A percentile compares a stretch with the other conserved stretches of the same genome.
These are phyloP conservation scores for Heterodera schachtii DNA, from an alignment of 1,140 invertebrate genomes.

Conservation along the genomic window DNA sequence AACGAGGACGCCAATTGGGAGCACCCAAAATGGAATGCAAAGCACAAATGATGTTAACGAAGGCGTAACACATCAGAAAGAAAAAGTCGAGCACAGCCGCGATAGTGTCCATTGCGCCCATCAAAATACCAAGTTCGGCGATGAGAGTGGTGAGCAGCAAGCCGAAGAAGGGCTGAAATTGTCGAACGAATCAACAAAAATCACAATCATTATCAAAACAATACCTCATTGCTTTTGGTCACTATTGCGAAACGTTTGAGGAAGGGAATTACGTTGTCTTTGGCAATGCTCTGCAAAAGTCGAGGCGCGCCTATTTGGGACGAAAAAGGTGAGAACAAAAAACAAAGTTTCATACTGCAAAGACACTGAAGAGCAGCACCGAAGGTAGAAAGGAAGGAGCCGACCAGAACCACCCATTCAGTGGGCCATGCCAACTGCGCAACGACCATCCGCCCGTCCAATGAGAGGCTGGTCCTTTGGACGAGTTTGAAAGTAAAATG, in stretches of 20 bases:
- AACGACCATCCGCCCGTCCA: conserved; percentile 65
- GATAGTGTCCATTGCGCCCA: conserved; percentile 64
- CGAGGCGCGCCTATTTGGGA: conserved; percentile 69
- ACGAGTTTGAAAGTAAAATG: too few relatives aligned
- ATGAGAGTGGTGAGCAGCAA: conserved; percentile 86
- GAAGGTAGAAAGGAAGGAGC: conserved; percentile 93
- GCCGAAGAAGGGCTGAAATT: conserved; percentile 75
- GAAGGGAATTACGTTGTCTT: conserved; percentile 85
- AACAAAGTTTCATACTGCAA: conserved; percentile 44
- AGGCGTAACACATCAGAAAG: conserved; percentile 99
- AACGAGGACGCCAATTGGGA: conserved; percentile 96
- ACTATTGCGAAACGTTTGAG: conserved; percentile 87
- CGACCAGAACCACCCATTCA: conserved; percentile 94
- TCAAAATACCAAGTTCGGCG: conserved; percentile 68
- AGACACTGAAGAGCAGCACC: conserved; percentile 95
- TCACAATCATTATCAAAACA: neutral
- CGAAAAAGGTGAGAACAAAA: neutral
- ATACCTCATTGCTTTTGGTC: conserved; percentile 81
- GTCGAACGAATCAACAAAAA: neutral
- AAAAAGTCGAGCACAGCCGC: conserved; percentile 71
- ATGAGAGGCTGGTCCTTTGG: conserved; percentile 50
- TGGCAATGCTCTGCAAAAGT: conserved; percentile 66
- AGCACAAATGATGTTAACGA: conserved; percentile 96
- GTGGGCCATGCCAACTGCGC: conserved; percentile 70
- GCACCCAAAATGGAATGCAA: conserved; percentile 89